Percentiles rank a stretch among this genome's conserved stretches.
Evolutionary conservation across 2,888 invertebrate genomes (phyloP).

Genomic region (Microctonus brassicae): DNA sequence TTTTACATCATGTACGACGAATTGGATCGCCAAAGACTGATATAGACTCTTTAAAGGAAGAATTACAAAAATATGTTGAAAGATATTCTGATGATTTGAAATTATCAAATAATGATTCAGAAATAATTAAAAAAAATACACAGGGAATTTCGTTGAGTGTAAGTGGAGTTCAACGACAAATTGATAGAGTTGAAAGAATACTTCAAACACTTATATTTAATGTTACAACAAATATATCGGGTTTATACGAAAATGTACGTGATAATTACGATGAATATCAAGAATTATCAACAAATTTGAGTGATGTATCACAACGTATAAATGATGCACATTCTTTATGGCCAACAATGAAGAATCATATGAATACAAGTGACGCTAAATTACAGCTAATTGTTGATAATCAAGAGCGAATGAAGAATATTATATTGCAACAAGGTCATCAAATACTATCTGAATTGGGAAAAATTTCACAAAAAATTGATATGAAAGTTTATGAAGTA

Average conservation of each 20-base stretch:
- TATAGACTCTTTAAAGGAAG: too few species aligned
- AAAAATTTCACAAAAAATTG: conserved; percentile 11
- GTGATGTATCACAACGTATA: conserved; percentile 10
- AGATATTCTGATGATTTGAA: too few species aligned
- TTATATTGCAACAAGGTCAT: conserved; percentile 19
- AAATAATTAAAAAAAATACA: background rate
- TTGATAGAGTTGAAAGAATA: background rate
- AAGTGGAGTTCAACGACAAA: background rate
- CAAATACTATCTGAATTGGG: background rate
- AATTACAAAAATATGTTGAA: too few species aligned
- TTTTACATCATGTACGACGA: too few species aligned
- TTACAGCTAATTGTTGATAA: background rate
- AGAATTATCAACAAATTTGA: conserved; percentile 6
- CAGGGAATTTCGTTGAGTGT: background rate
- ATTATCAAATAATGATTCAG: background rate
- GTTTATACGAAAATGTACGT: background rate
- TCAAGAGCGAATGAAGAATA: background rate
- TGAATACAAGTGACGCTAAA: background rate
- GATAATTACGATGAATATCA: conserved; percentile 14
- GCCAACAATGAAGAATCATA: background rate
- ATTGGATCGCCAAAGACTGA: too few species aligned
- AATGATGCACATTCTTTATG: conserved; percentile 5
- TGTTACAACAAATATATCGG: conserved; percentile 3
- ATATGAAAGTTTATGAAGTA: background rate
- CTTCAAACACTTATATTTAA: background rate